Base-by-base conservation (phyloP, 2,797 vertebrate genomes). In the Anas capensis region DNA sequence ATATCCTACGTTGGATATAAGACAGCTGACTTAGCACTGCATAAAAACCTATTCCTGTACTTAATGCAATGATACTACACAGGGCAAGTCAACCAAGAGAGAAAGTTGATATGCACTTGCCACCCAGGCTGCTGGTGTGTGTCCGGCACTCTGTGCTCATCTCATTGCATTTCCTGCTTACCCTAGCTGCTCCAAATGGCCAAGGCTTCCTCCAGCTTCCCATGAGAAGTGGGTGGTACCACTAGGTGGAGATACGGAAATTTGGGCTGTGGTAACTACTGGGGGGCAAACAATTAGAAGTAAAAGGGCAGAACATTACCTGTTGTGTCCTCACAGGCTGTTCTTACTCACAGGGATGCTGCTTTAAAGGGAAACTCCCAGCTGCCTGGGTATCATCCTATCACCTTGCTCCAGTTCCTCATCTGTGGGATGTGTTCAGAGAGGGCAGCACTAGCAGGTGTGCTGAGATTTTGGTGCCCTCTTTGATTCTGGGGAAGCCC, bases 351-450 rank as follows among this genome's bases (percentile, higher is more conserved):
- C 33, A 62, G 60, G 54, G 44, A 73, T 3, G 3, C 34, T 87
- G 48, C 65, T 89, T 29, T 69, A 51, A 24, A 71, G 24, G 16
- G 18, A 61, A 85, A 31, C 31, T 70, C 65, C 56, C 33, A 38
- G 20, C 15, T 75, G 51, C n/a, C 19, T 27, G 17, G 18, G 17
- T 58, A 36, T 49, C 70, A 69, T 42, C n/a, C 23, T 51, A 69
- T 42, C 24, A 40, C 29, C 38, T 15, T 36, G 29, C 17, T 70
- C 44, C 23, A 73, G 14, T 23, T 44, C 38, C 46, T 82, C 1
- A 0, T 11, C 24, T 36, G 21, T 10, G 12, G 65, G 27, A 68
- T 0, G 0, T 1, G 2, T 49, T 71, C 18, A 44, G 48, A 71
- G 36, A 54, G 2, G 27, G 31, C 65, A 82, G 34, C 15, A 7